Evolutionary conservation across 2,797 vertebrate genomes (phyloP), one percentile per base, ranked within the genome.

Genomic region (Anniella stebbinsi): DNA sequence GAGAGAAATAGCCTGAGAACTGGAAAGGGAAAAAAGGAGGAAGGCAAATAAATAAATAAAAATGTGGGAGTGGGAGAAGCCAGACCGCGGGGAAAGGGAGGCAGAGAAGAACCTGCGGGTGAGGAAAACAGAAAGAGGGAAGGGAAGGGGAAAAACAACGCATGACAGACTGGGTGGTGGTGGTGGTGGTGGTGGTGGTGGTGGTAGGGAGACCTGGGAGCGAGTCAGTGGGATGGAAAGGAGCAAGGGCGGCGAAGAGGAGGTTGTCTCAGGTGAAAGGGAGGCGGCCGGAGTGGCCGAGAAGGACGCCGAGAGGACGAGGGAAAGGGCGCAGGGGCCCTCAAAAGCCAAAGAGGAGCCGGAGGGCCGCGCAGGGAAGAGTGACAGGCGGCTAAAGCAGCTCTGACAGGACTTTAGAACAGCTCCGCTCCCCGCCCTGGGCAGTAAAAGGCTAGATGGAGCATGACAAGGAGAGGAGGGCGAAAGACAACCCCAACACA

Each of bases 41-140:
- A 67, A 0, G 45, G 30, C 36, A 45, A 41, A 9, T 45, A 45
- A 45, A 45, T 45, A 69, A 3, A 12, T 15, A 73, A 36, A 23
- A 2, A 21, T 23, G 75, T 38, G 30, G 38, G 36, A 0, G 51
- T 1, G 18, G 28, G 10, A 1, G 2, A 2, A 70, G 36, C 4
- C 9, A 30, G 38, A 2, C 67, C n/a, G 25, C 5, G 11, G 21
- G 54, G 38, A 0, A 0, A 0, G 13, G 48, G 9, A 11, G 8
- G 38, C 36, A 3, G 36, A 36, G 51, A 18, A 60, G 5, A 33
- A 3, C 2, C 15, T 10, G 38, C 38, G 8, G 18, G 25, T 0
- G 25, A 33, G 33, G 11, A 15, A 54, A n/a, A 38, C 25, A 3
- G 33, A 54, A n/a, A 36, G 23, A 15, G 0, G 30, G 41, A 4